Evolutionary conservation across 1,140 invertebrate genomes (phyloP).

Genomic region (Eufriesea mexicana): DNA sequence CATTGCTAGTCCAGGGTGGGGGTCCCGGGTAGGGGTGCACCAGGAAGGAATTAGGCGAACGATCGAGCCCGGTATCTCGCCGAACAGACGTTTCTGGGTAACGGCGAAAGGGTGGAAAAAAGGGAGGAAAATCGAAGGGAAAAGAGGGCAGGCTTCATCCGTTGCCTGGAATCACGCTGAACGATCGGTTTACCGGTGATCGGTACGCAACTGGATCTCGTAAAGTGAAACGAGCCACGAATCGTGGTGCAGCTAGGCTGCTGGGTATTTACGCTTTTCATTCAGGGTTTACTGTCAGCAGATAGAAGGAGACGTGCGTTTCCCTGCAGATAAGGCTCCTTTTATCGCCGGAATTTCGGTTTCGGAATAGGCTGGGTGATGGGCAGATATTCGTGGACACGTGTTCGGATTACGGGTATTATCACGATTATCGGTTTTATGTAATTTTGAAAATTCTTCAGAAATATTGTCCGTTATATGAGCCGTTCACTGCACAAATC

Average conservation of each 20-base stretch:
- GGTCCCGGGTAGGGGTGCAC: neutral
- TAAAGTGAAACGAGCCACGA: conserved; percentile 15
- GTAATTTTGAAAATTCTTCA: too few species aligned
- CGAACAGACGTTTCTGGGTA: neutral
- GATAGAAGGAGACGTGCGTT: neutral
- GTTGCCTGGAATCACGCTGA: too few species aligned
- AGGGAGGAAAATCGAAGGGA: neutral
- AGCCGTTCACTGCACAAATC: too few species aligned
- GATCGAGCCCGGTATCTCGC: neutral
- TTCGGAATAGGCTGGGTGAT: too few species aligned
- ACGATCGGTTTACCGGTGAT: neutral
- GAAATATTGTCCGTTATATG: too few species aligned
- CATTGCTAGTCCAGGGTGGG: neutral
- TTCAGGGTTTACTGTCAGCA: neutral
- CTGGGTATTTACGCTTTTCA: conserved; percentile 13
- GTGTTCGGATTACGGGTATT: neutral
- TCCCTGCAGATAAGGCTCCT: neutral
- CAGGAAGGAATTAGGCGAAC: conserved; percentile 12
- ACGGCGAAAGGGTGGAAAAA: neutral
- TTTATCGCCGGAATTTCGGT: neutral
- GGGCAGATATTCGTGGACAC: neutral
- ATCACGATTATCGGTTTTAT: too few species aligned
- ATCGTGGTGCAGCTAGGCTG: too few species aligned
- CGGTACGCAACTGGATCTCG: conserved; percentile 4
- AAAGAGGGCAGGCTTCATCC: too few species aligned